Evolutionary conservation across 2,113 vertebrate genomes (phyloP), one percentile per base, ranked within the genome.

Genomic region (human): DNA sequence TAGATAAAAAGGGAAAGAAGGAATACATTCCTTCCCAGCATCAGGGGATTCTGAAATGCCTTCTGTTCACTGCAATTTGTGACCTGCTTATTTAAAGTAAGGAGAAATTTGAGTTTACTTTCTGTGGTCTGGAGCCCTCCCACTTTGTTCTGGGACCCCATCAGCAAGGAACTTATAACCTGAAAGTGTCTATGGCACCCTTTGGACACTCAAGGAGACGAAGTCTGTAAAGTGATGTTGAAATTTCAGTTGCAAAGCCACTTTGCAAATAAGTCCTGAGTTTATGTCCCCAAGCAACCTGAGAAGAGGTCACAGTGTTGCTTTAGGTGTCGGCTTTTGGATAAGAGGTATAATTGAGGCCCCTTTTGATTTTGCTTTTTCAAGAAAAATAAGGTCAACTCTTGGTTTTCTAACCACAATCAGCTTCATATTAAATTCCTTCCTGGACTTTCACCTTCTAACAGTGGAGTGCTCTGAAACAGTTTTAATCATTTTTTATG

Each of bases 321-420:
- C 76, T 92, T 90, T 95, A 95, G 96, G 97, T 98, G 84, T 81
- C 83, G 20, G 38, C 64, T 78, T 80, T 95, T 82, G 84, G 75
- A 86, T 8, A 50, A 93, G 10, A 66, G 64, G 25, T 96, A 75
- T 91, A 97, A 97, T 95, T 90, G 80, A 90, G 84, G 93, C 95
- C 52, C 70, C 8, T 78, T 66, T 94, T 96, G 22, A 57, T 97
- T 95, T 80, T 64, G 12, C 17, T 93, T 93, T 95, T 93, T 85
- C 59, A 97, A 94, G 76, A 97, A 97, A 98, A 97, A 89, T 84
- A 95, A 95, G 73, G 68, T 80, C 76, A 93, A 30, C 38, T 90
- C 78, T 89, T 88, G 81, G 72, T 94, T 95, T 97, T 72, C 93
- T 93, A 95, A 93, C 81, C 94, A 85, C 85, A 97, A 66, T 92